These are phyloP conservation scores for Epinephelus coioides DNA, from an alignment of 2,797 vertebrate species.

Conservation along the genomic window DNA sequence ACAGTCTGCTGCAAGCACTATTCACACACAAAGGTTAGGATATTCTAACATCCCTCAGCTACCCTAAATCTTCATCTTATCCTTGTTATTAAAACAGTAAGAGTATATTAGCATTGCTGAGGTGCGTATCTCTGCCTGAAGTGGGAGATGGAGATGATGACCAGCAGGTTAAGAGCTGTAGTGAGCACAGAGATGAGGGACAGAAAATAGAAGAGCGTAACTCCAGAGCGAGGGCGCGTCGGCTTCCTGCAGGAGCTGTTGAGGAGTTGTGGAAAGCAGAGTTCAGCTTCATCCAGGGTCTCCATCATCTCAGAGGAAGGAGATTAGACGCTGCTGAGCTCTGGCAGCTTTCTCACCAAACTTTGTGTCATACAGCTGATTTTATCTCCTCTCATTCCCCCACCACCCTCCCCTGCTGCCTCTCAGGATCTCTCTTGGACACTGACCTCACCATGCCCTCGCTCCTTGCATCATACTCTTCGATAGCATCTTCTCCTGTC, in stretches of 20 bases:
- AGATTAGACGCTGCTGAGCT: neutral
- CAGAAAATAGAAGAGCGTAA: neutral
- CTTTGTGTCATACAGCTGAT: neutral
- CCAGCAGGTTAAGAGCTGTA: constrained; percentile 9
- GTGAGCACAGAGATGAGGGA: neutral
- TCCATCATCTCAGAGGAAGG: neutral
- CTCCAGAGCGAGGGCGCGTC: neutral
- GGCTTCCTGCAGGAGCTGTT: constrained; percentile 12
- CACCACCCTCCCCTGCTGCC: neutral
- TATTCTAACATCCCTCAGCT: too few species aligned
- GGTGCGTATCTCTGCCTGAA: constrained; percentile 15
- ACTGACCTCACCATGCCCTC: neutral
- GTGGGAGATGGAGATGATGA: constrained; percentile 29
- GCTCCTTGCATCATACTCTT: neutral
- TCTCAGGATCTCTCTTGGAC: neutral
- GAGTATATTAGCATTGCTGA: neutral
- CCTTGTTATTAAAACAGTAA: too few species aligned
- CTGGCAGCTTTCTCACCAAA: neutral
- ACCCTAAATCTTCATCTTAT: too few species aligned
- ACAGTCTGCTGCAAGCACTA: too few species aligned
- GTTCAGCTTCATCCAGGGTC: neutral
- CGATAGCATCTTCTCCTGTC: too few species aligned
- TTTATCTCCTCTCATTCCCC: constrained; percentile 2
- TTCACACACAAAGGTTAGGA: too few species aligned
- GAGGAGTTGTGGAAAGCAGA: constrained; percentile 16